These are phyloP conservation scores for Cyphomyrus plagiostoma DNA, from an alignment of 2,113 vertebrate genomes.

Conservation along the genomic window DNA sequence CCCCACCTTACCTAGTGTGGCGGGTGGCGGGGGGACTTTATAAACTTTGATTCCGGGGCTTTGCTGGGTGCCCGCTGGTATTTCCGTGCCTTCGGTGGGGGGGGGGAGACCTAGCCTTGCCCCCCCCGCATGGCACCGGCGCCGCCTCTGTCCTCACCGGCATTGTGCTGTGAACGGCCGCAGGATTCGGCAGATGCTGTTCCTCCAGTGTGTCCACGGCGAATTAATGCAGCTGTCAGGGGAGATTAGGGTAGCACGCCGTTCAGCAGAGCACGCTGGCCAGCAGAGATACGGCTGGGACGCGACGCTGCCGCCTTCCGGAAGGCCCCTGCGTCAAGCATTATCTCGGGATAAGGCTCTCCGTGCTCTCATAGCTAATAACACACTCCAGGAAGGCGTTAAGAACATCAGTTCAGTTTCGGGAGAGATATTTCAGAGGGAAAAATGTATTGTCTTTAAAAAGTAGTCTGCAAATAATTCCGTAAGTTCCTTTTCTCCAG, in stretches of 20 bases:
- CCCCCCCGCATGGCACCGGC: neutral
- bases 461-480: neutral
- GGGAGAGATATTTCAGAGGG: neutral
- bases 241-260: constrained; percentile 49
- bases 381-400: neutral
- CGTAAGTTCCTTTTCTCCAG: neutral
- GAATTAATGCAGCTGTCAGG: constrained; percentile 69
- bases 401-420: neutral
- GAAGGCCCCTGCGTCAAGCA: neutral
- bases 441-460: neutral
- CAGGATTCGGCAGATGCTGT: constrained; percentile 59
- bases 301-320: neutral
- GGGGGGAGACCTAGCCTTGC: neutral
- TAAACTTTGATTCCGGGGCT: neutral
- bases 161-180: constrained; percentile 40
- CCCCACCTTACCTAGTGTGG: neutral
- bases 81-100: neutral
- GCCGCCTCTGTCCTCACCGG: neutral
- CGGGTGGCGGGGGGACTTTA: neutral
- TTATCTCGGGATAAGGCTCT: neutral
- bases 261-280: constrained; percentile 32
- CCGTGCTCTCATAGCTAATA: neutral
- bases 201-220: constrained; percentile 58
- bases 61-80: neutral
- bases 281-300: constrained; percentile 36